These are phyloP conservation scores for Drosophila truncata DNA, from an alignment of 1,140 invertebrate species.

Conservation along the genomic window DNA sequence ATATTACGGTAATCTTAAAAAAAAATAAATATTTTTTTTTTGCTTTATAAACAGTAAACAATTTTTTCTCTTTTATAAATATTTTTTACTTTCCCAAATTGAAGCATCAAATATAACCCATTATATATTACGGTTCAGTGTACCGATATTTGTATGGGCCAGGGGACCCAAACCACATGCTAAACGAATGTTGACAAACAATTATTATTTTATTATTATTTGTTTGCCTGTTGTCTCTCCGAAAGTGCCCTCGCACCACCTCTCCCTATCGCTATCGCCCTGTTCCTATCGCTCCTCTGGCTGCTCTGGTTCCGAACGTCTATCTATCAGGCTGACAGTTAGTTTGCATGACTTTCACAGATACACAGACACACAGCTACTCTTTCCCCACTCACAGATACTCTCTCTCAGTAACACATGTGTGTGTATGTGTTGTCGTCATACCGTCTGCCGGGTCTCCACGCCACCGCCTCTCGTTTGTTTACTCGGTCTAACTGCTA, in stretches of 20 bases:
- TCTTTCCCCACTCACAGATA: constrained; percentile 28
- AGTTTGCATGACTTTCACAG: constrained; percentile 48
- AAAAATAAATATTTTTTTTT: not conserved
- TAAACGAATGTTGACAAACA: constrained; percentile 84
- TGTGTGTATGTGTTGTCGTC: constrained; percentile 66
- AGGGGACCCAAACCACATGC: constrained; percentile 63
- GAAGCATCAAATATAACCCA: not conserved
- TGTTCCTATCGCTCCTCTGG: constrained; percentile 8
- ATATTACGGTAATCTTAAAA: too few relatives aligned
- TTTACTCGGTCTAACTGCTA: constrained; percentile 78
- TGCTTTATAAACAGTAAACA: not conserved
- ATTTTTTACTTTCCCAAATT: not conserved
- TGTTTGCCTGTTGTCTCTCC: constrained; percentile 67
- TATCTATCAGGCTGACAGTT: constrained; percentile 51
- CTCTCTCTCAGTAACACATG: constrained; percentile 20
- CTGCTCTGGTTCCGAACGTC: constrained; percentile 40
- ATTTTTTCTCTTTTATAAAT: not conserved
- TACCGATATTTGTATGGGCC: constrained; percentile 30
- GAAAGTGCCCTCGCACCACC: constrained; percentile 35
- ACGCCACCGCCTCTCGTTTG: constrained; percentile 44
- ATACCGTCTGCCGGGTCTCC: constrained; percentile 61
- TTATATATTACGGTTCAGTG: not conserved
- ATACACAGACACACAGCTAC: constrained; percentile 15
- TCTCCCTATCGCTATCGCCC: constrained; percentile 22
- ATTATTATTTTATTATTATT: constrained; percentile 84